Evolutionary conservation across 2,113 vertebrate genomes (phyloP), one percentile per base, ranked within the genome.

Genomic region (Sander lucioperca): DNA sequence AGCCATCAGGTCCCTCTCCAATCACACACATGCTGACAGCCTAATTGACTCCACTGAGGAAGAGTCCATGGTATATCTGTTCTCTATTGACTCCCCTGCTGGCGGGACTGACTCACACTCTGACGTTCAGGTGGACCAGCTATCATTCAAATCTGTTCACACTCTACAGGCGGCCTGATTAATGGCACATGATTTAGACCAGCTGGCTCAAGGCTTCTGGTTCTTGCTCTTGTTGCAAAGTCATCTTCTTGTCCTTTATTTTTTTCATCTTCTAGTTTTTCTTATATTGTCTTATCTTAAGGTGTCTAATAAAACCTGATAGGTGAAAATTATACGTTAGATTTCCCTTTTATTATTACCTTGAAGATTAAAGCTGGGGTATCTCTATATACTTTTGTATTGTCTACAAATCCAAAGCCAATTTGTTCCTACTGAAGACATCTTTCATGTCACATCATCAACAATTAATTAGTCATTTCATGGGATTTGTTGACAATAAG

Each of bases 91-190:
- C 50, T 83, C 80, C 56, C 74, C 85, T 89, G 82, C 82, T 89
- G 86, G 66, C 81, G 77, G 61, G 65, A 51, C 79, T 88, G 92
- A 93, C 62, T 90, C 90, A 90, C 74, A 27, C 68, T 0, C 64
- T 74, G 79, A 56, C 59, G 72, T 77, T 88, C 85, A 91, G 90
- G 89, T 92, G 87, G 87, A 85, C 67, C 77, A 61, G 73, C 59
- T n/a, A 85, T 48, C 59, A 67, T 69, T 43, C 16, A 5, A 79
- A 81, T 77, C 83, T 90, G 87, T 87, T 88, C 69, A 1, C 73
- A 58, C 77, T 64, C 68, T 54, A 56, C 78, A 63, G 79, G 90
- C 45, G 3, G 86, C 51, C 83, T 83, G 83, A 87, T 90, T 74
- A 83, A 85, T n/a, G 51, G 36, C 69, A 74, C 58, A 70, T 33